Conservation (phyloP, 2,113 vertebrate genomes). For the Burhinus bistriatus region DNA sequence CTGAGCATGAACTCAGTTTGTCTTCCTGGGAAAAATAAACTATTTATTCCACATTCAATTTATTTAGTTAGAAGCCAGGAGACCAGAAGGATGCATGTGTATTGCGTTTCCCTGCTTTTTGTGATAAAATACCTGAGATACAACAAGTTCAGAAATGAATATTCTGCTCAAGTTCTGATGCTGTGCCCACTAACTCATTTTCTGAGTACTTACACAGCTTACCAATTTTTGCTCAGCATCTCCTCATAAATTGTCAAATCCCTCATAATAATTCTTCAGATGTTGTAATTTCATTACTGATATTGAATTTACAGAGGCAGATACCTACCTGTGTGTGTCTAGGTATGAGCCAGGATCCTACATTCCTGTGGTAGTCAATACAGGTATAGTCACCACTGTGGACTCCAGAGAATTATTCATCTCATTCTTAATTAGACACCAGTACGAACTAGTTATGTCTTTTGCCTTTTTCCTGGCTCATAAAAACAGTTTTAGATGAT, state of each 20-base stretch:
- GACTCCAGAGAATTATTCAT: background rate
- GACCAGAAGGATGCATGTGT: accelerated
- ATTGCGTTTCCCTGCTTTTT: background rate
- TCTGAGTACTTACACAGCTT: background rate
- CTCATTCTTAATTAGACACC: background rate
- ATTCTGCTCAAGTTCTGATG: background rate
- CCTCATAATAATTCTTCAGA: background rate
- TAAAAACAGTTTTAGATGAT: background rate
- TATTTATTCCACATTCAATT: background rate
- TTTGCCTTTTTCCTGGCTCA: background rate
- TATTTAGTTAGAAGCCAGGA: background rate
- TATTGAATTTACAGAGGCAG: background rate
- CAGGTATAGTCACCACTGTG: background rate
- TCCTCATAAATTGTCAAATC: background rate
- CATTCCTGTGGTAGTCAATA: background rate
- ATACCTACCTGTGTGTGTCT: background rate
- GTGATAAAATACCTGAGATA: background rate
- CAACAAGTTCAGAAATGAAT: background rate
- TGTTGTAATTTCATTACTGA: background rate
- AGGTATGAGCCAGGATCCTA: background rate
- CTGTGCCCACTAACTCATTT: background rate
- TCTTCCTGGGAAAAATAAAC: background rate
- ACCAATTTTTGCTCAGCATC: background rate
- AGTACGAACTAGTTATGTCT: background rate
- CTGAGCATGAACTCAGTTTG: background rate